Evolutionary conservation across 1,140 invertebrate genomes (phyloP).

Genomic region (Euborellia annulipes): DNA sequence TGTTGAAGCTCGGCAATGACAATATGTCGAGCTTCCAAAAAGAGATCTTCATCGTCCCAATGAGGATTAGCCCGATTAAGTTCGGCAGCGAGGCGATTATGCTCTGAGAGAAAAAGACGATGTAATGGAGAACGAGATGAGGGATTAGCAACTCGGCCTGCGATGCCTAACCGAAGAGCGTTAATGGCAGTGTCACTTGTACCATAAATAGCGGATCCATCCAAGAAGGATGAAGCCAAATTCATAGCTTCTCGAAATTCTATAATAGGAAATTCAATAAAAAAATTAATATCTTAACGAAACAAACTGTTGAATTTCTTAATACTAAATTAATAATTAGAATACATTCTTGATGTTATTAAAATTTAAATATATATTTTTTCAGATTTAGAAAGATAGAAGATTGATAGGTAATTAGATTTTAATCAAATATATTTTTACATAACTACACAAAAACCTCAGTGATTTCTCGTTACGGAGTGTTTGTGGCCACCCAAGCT

Average conservation of each 20-base stretch:
- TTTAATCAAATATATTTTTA: too few relatives aligned
- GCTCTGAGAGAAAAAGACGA: conserved; percentile 39
- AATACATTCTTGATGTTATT: too few relatives aligned
- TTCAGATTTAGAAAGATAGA: too few relatives aligned
- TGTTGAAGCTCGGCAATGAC: conserved; percentile 68
- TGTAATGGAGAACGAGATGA: conserved; percentile 15
- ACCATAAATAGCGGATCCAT: conserved; percentile 77
- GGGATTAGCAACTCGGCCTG: conserved; percentile 42
- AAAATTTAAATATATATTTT: too few relatives aligned
- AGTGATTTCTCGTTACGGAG: too few relatives aligned
- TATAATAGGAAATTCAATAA: conserved; percentile 25
- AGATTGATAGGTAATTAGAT: too few relatives aligned
- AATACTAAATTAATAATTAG: too few relatives aligned
- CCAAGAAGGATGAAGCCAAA: conserved; percentile 69
- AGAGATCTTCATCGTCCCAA: conserved; percentile 70
- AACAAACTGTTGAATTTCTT: too few relatives aligned
- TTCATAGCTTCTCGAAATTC: conserved; percentile 71
- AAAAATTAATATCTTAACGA: too few relatives aligned
- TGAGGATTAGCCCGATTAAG: conserved; percentile 58
- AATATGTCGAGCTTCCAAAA: conserved; percentile 59
- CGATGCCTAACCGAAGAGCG: conserved; percentile 54
- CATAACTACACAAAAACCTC: too few relatives aligned
- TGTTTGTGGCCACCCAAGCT: too few relatives aligned
- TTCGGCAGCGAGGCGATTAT: conserved; percentile 65
- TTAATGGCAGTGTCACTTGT: conserved; percentile 48